Percentiles rank a stretch among this genome's conserved stretches.
phyloP scores from a whole-genome alignment of 2,888 invertebrate species.

The Dromius quadrimaculatus region DNA sequence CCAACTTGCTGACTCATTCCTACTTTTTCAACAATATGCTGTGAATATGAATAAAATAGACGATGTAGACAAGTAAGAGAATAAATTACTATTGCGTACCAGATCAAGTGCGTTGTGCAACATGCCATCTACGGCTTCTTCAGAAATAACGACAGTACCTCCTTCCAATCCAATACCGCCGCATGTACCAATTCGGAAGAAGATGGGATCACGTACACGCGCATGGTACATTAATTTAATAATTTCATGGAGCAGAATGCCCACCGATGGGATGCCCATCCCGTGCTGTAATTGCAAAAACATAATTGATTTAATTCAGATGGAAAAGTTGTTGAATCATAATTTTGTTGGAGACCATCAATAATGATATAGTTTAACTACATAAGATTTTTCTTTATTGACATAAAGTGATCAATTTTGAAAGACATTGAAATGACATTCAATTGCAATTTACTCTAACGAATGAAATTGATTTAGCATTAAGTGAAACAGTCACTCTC shows the following conservation, averaged over 20 bases:
- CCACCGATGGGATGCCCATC: slow-evolving; percentile 97
- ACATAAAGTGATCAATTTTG: no score
- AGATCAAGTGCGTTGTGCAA: slow-evolving; percentile 85
- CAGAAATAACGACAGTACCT: slow-evolving; percentile 94
- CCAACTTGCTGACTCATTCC: no score
- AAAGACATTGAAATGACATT: neutral
- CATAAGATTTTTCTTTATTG: no score
- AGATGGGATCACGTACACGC: slow-evolving; percentile 86
- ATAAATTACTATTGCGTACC: no score
- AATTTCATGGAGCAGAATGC: slow-evolving; percentile 94
- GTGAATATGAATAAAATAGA: no score
- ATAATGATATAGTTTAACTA: no score
- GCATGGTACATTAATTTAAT: slow-evolving; percentile 97
- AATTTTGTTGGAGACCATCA: no score
- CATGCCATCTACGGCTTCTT: slow-evolving; percentile 91
- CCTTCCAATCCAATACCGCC: slow-evolving; percentile 94
- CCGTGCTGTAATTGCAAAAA: slow-evolving; percentile 81
- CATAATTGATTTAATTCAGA: neutral
- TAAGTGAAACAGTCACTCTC: slow-evolving; percentile 3
- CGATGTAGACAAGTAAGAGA: no score
- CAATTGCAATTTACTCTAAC: neutral
- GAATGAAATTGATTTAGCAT: slow-evolving; percentile 5
- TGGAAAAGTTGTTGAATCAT: neutral
- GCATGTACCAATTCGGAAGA: slow-evolving; percentile 94
- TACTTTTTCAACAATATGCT: no score